Base-by-base conservation (phyloP, 2,797 vertebrate species). In the Oreortyx pictus region DNA sequence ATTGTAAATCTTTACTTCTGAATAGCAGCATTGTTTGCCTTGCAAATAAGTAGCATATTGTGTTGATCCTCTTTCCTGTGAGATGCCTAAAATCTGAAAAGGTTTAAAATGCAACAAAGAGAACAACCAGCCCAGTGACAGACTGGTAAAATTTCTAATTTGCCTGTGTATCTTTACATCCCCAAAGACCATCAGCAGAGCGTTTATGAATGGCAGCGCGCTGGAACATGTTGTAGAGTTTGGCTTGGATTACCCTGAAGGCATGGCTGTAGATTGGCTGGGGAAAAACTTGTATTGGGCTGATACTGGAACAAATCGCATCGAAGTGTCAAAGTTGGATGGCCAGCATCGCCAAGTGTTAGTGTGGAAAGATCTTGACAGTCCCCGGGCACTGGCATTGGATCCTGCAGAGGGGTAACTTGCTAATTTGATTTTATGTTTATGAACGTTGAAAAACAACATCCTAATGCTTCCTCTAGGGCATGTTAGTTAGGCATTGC, bases 251-350 rank as follows among this genome's bases (percentile, higher is more conserved):
- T 99, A 99, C 70, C 99, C 99, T 0, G 99, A 99, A 94, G 99
- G 99, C 39, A 99, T 99, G 98, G 99, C 99, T 0, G 99, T 99
- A 65, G 99, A 99, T 95, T 99, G 99, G 99, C 96, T 99, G 93
- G 99, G 99, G 17, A 99, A 99, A 98, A 99, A 99, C 96, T 95
- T 99, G 88, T 99, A 99, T 91, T 99, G 99, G 99, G 99, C 99
- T 5, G 99, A 99, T 94, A 99, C 99, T 0, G 99, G 99, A 29
- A 99, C 99, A 24, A 99, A 99, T 93, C 98, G 99, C 49, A 99
- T 99, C 2, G 99, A 99, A 91, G 99, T 99, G 90, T 98, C 99
- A 54, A 99, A 99, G 86, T 97, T 99, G 96, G 99, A 99, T 2
- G 99, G 99, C 15, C 98, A 99, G 92, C 99, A 99, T 97, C 98